phyloP scores from a whole-genome alignment of 2,113 vertebrate genomes.

The Centropristis striata region DNA sequence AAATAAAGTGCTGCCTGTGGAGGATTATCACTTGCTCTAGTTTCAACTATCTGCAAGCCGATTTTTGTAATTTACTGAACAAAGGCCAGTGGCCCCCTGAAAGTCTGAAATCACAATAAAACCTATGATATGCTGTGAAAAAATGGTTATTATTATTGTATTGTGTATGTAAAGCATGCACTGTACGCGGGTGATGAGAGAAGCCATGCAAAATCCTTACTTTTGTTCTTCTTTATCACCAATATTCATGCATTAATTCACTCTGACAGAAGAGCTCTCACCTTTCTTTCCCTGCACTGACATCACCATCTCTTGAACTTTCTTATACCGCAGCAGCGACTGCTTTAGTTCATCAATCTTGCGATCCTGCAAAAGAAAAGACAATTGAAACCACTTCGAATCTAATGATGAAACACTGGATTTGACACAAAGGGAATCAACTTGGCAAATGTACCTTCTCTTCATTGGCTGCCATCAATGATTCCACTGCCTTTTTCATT shows the following conservation, averaged over 20 bases:
- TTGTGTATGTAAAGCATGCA: not conserved
- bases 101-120: not conserved
- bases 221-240: not conserved
- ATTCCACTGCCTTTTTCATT: slow-evolving; percentile 97
- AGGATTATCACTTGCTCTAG: not conserved
- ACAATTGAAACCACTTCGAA: not conserved
- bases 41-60: not conserved
- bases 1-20: not conserved
- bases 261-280: slow-evolving; percentile 49
- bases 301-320: slow-evolving; percentile 94
- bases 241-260: not conserved
- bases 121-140: not conserved
- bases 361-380: slow-evolving; percentile 86
- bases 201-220: not conserved
- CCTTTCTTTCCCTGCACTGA: slow-evolving; percentile 93
- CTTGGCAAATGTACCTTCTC: slow-evolving; percentile 79
- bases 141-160: not conserved
- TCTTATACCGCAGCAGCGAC: slow-evolving; percentile 93
- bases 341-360: slow-evolving; percentile 98
- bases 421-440: not conserved
- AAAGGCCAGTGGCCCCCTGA: too few species aligned
- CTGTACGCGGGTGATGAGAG: too few species aligned
- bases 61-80: too few species aligned
- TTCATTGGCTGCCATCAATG: slow-evolving; percentile 94
- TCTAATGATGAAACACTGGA: not conserved